Percentiles rank a stretch among this genome's conserved stretches.
Evolutionary conservation across 2,888 invertebrate species (phyloP).

Genomic region (Masnerella sp.): DNA sequence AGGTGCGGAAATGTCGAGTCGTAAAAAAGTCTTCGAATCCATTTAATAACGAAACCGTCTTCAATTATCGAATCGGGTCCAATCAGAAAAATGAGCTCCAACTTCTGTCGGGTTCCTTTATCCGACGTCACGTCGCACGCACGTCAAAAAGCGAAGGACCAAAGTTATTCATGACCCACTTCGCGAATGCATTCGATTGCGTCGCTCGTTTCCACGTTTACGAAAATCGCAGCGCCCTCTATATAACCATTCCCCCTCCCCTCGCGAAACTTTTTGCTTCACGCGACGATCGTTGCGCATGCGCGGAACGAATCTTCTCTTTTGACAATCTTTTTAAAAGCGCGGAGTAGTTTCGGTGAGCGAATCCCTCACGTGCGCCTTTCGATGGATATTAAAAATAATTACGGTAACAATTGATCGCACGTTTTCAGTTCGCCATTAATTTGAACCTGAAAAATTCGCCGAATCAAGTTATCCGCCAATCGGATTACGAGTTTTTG

Average conservation of each 20-base stretch:
- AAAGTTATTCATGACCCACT: slow-evolving; percentile 45
- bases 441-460: slow-evolving; percentile 6
- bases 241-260: not conserved
- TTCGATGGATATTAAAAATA: slow-evolving; percentile 6
- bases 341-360: no score
- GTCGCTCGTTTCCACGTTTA: slow-evolving; percentile 26
- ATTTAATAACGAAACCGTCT: no score
- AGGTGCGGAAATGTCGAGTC: no score
- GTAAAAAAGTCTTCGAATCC: no score
- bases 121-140: slow-evolving; percentile 36
- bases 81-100: no score
- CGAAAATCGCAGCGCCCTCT: slow-evolving; percentile 39
- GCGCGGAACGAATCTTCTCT: slow-evolving; percentile 10
- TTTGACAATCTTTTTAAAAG: slow-evolving; percentile 24
- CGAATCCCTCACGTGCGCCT: not conserved
- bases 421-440: slow-evolving; percentile 14
- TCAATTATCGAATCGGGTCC: no score
- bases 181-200: slow-evolving; percentile 29
- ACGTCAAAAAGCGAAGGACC: slow-evolving; percentile 41
- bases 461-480: slow-evolving; percentile 6
- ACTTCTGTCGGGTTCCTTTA: no score
- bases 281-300: slow-evolving; percentile 5
- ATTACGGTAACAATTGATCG: not conserved
- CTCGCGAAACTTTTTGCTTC: not conserved
- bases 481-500: slow-evolving; percentile 13